Percentiles rank a stretch among this genome's conserved stretches.
phyloP scores from a whole-genome alignment of 53 echinoderm and acorn worm species.

The Apostichopus leukothele region DNA sequence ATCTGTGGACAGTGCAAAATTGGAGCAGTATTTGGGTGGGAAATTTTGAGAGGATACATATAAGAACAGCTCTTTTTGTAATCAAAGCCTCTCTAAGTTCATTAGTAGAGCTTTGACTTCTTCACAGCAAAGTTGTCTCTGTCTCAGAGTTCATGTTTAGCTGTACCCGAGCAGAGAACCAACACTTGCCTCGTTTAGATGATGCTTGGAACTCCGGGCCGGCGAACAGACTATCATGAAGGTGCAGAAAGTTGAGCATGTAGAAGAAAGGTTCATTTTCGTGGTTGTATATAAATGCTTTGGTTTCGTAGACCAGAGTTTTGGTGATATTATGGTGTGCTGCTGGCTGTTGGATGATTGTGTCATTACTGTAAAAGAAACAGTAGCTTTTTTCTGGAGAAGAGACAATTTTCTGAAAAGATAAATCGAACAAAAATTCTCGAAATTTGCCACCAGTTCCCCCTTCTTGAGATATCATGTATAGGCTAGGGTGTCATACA shows the following conservation, averaged over 20 bases:
- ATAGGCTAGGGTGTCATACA: too few relatives aligned
- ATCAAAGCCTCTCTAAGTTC: too few relatives aligned
- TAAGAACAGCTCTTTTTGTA: too few relatives aligned
- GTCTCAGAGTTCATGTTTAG: too few relatives aligned
- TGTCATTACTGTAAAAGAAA: conserved; percentile 76
- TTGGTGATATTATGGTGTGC: conserved; percentile 74
- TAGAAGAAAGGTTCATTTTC: conserved; percentile 83
- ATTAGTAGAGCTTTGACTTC: too few relatives aligned
- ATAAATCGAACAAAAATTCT: not conserved
- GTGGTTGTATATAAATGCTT: conserved; percentile 78
- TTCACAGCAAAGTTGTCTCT: too few relatives aligned
- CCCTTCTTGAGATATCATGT: too few relatives aligned
- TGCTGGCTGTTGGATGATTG: conserved; percentile 81
- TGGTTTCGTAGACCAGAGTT: conserved; percentile 70
- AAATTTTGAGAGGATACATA: too few relatives aligned
- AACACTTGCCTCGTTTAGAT: conserved; percentile 69
- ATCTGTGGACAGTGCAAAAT: too few relatives aligned
- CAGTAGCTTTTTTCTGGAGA: conserved; percentile 43
- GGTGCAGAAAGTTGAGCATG: conserved; percentile 73
- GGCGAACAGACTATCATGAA: conserved; percentile 74
- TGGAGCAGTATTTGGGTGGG: too few relatives aligned
- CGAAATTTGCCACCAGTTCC: too few relatives aligned
- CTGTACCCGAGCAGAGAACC: too few relatives aligned
- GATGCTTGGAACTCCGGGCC: conserved; percentile 60
- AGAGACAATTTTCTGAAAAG: conserved; percentile 1